Conservation (phyloP, 2,888 invertebrate species). For the Zonitis immaculata region DNA sequence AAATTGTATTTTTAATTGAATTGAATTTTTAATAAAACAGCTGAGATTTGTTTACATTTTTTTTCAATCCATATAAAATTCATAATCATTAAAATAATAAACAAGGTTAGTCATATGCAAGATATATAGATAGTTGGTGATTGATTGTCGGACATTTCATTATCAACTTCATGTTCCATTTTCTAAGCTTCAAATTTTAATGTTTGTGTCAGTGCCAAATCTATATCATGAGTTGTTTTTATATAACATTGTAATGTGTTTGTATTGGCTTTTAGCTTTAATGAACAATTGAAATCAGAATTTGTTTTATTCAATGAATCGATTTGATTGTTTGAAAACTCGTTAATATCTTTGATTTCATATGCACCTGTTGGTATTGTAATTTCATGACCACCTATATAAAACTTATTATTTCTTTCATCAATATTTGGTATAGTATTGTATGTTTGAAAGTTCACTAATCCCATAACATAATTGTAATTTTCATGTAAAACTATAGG, state of each 20-base stretch:
- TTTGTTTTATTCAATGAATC: neutral
- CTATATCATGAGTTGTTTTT: constrained; percentile 3
- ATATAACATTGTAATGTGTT: constrained; percentile 6
- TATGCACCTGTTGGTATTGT: constrained; percentile 10
- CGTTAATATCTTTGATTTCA: constrained; percentile 10
- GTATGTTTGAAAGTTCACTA: constrained; percentile 23
- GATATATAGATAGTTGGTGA: too few species aligned
- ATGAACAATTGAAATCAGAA: neutral
- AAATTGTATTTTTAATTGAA: too few species aligned
- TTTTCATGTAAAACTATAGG: constrained; percentile 13
- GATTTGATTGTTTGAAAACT: neutral
- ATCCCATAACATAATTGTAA: constrained; percentile 21
- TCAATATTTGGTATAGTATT: constrained; percentile 24
- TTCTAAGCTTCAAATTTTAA: neutral
- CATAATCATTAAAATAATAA: too few species aligned
- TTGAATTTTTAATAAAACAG: too few species aligned
- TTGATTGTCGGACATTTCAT: too few species aligned
- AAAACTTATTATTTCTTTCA: constrained; percentile 7
- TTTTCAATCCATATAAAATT: too few species aligned
- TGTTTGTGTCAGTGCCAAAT: neutral
- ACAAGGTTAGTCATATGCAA: too few species aligned
- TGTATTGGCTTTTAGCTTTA: neutral
- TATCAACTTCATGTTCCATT: neutral
- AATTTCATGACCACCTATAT: constrained; percentile 2
- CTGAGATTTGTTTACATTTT: too few species aligned